Evolutionary conservation across 2,113 vertebrate species (phyloP).

Genomic region (Festucalex cinctus): DNA sequence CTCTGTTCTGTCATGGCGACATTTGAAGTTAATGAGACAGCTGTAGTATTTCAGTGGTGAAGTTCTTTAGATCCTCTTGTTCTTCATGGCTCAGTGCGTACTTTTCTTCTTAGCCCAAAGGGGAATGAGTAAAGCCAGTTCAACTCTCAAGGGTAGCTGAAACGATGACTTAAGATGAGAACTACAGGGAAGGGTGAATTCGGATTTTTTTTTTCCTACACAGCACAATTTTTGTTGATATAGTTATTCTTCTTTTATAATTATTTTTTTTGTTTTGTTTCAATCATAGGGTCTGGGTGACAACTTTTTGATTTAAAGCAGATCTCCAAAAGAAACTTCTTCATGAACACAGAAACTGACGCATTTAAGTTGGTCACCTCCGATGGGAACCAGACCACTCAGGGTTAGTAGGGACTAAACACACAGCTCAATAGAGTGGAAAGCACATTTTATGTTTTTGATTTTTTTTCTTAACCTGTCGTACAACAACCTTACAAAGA

Average conservation of each 20-base stretch:
- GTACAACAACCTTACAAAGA: not conserved
- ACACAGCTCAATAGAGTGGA: conserved; percentile 9
- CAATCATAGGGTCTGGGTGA: conserved; percentile 28
- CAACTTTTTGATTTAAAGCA: conserved; percentile 54
- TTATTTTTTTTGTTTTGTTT: conserved; percentile 32
- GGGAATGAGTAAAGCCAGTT: conserved; percentile 45
- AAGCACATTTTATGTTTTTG: conserved; percentile 7
- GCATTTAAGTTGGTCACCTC: conserved; percentile 38
- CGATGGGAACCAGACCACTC: conserved; percentile 57
- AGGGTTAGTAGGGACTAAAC: conserved; percentile 20
- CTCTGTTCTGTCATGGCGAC: conserved; percentile 47
- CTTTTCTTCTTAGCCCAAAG: conserved; percentile 36
- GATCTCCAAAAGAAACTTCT: conserved; percentile 38
- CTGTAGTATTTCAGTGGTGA: conserved; percentile 52
- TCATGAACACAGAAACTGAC: conserved; percentile 23
- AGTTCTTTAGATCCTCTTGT: conserved; percentile 50
- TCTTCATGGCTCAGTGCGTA: conserved; percentile 21
- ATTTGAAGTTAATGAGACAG: conserved; percentile 66
- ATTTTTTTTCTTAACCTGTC: not conserved
- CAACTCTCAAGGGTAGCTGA: conserved; percentile 41
- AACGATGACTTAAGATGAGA: conserved; percentile 12
- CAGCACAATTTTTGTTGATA: not conserved
- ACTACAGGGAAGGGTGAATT: not conserved
- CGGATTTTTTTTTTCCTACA: not conserved
- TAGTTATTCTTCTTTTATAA: not conserved